Base-by-base conservation (phyloP, 92 coral and sea anemone species). In the Zoanthus gigantus region DNA sequence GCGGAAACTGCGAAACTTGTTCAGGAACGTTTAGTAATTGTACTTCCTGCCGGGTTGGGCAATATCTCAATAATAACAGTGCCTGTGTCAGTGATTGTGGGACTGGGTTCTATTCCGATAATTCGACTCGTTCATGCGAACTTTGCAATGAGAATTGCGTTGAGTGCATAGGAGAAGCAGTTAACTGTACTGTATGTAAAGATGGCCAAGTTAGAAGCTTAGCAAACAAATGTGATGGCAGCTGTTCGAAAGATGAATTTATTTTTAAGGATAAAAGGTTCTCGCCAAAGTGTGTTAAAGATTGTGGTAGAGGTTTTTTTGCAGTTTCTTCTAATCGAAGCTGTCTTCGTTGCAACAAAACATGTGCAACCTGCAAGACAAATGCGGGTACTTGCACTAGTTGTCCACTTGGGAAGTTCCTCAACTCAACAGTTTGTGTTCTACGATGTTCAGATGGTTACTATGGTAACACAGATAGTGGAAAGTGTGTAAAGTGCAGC, bases 41-140 rank as follows among this genome's bases (percentile, higher is more conserved):
- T 74, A 72, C 92, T 5, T n/a, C 57, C 17, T 95, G 98, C 53
- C 87, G 47, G 18, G 45, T 48, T 37, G 78, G 76, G 11, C 89
- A 71, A 69, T 95, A 42, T 12, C 74, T 81, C 75, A 81, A 11
- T 10, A 72, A 54, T 17, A 66, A 71, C 23, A 91, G 86, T 17
- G 58, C 74, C 0, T 95, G 98, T 46, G 93, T 95, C 34, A 72
- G 67, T 11, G 88, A 91, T 72, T 95, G 98, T 86, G 92, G 87
- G 42, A 84, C 86, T 15, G 94, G 98, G 2, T 86, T 86, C 32
- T 95, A 72, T 28, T 82, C 94, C 7, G 85, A 91, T 17, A 87
- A 91, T 14, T 44, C 16, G 0, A 90, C 92, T 1, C 75, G 86
- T 7, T 50, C 66, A 12, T 95, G 98, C 42, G 65, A 56, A 45